Percentiles rank a stretch among this genome's conserved stretches.
These are phyloP conservation scores for Ptychadena robeensis DNA, from an alignment of 2,797 vertebrate species.

Conservation along the genomic window DNA sequence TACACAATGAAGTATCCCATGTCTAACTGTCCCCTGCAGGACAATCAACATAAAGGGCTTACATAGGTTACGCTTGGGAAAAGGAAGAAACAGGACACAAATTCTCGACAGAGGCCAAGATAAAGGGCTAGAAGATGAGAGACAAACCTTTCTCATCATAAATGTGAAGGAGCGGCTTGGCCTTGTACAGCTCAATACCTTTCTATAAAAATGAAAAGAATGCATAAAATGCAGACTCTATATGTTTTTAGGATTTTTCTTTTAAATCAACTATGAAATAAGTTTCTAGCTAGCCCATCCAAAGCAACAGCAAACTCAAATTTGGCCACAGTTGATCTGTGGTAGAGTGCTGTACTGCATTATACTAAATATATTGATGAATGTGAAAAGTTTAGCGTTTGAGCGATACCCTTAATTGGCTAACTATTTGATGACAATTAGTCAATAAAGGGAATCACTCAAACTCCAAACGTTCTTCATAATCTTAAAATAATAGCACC, in stretches of 20 bases:
- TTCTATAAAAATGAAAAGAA: slow-evolving; percentile 1
- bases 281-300: not conserved
- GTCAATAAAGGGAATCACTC: too few relatives aligned
- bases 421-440: too few relatives aligned
- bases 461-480: too few relatives aligned
- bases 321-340: too few relatives aligned
- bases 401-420: too few relatives aligned
- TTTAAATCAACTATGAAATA: not conserved
- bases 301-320: too few relatives aligned
- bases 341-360: too few relatives aligned
- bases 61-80: not conserved
- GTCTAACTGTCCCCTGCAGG: slow-evolving; percentile 43
- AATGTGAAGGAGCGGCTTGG: not conserved
- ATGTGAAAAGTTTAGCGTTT: too few relatives aligned
- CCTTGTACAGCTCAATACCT: not conserved
- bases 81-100: not conserved
- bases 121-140: slow-evolving; percentile 4
- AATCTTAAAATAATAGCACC: too few relatives aligned
- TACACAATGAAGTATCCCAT: not conserved
- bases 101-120: not conserved
- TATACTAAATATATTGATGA: too few relatives aligned
- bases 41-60: not conserved
- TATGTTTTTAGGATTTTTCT: not conserved
- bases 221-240: not conserved
- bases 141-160: not conserved